A percentile compares a stretch with the other conserved stretches of the same genome.
Conservation (phyloP, 1,140 invertebrate species). For the Helicoverpa armigera region DNA sequence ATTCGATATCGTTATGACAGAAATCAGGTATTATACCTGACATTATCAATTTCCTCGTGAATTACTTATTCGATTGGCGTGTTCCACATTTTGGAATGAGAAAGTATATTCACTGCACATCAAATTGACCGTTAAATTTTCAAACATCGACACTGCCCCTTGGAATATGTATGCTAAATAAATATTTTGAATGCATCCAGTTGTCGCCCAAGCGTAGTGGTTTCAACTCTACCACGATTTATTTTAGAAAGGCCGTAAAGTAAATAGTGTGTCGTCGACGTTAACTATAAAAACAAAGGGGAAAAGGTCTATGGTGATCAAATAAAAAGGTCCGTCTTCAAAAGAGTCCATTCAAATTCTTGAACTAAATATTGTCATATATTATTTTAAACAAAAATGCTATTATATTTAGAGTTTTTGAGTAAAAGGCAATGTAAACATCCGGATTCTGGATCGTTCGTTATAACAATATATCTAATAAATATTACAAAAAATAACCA, state of each 20-base stretch:
- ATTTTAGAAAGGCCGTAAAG: conserved; percentile 60
- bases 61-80: neutral
- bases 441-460: too few relatives aligned
- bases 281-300: conserved; percentile 62
- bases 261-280: conserved; percentile 57
- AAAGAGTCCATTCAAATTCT: conserved; percentile 36
- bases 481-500: too few relatives aligned
- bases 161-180: conserved; percentile 20
- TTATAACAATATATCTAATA: too few relatives aligned
- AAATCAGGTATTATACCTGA: neutral
- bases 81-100: too few relatives aligned
- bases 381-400: conserved; percentile 34
- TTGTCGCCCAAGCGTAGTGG: conserved; percentile 13
- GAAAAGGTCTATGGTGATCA: conserved; percentile 44
- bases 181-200: conserved; percentile 23
- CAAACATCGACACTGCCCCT: neutral
- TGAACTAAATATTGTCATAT: conserved; percentile 33
- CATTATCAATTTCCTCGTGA: neutral
- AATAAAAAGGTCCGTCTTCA: conserved; percentile 45
- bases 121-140: neutral
- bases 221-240: conserved; percentile 46
- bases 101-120: neutral
- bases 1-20: neutral
- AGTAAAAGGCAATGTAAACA: neutral
- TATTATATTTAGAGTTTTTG: conserved; percentile 4